A percentile compares a stretch with the other conserved stretches of the same genome.
These are phyloP conservation scores for Drosophila kohkoa DNA, from an alignment of 1,140 invertebrate species.

Conservation along the genomic window DNA sequence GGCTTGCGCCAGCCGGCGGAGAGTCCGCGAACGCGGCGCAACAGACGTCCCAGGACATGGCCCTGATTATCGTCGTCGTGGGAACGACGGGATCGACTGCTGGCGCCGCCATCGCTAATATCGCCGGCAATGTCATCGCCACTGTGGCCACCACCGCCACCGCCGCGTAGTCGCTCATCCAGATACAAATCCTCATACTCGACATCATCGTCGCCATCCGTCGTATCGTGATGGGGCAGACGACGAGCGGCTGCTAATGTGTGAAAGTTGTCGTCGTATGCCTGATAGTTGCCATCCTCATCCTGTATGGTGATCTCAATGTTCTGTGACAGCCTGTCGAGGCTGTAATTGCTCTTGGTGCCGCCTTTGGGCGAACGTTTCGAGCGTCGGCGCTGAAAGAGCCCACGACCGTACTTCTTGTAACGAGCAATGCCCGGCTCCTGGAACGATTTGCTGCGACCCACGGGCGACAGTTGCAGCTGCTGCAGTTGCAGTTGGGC, in stretches of 20 bases:
- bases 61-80: conserved; percentile 27
- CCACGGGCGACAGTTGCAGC: conserved; percentile 65
- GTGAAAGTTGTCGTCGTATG: conserved; percentile 79
- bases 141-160: conserved; percentile 61
- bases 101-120: conserved; percentile 70
- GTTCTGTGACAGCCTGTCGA: conserved; percentile 77
- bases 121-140: conserved; percentile 73
- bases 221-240: conserved; percentile 36
- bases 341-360: conserved; percentile 74
- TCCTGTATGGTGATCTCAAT: conserved; percentile 84
- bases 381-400: conserved; percentile 74
- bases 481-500: conserved; percentile 43
- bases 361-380: conserved; percentile 66
- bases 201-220: conserved; percentile 63
- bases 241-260: conserved; percentile 35
- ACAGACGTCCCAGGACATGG: conserved; percentile 72
- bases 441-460: conserved; percentile 83
- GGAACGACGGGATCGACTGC: conserved; percentile 58
- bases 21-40: conserved; percentile 76
- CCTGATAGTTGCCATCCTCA: conserved; percentile 78
- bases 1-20: conserved; percentile 82
- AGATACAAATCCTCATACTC: conserved; percentile 77
- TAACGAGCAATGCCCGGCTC: conserved; percentile 71
- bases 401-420: conserved; percentile 73
- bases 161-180: conserved; percentile 68